phyloP scores from a whole-genome alignment of 2,888 invertebrate species.

The Pelosia muscerda region DNA sequence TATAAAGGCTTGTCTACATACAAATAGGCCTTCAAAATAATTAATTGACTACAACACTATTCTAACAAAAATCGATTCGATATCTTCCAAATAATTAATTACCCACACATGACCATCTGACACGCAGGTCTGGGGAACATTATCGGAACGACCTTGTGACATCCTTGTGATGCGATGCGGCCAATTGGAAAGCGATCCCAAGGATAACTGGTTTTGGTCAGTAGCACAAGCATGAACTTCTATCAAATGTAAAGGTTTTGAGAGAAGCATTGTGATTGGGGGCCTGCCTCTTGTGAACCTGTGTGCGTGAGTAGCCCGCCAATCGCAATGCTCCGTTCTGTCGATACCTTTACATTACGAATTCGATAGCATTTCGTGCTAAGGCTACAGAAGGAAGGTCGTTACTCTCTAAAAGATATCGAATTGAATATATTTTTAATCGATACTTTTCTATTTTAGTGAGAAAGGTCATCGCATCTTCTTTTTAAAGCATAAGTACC shows the following conservation, averaged over 20 bases:
- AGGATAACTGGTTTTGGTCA: slow-evolving; percentile 23
- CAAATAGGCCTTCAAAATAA: neutral
- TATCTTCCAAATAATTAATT: slow-evolving; percentile 1
- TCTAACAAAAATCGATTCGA: slow-evolving; percentile 3
- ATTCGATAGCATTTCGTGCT: too few species aligned
- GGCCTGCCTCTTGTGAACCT: too few species aligned
- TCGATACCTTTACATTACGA: too few species aligned
- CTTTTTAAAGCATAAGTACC: neutral
- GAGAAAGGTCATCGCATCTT: neutral
- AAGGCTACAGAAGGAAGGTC: too few species aligned
- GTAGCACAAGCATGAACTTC: too few species aligned
- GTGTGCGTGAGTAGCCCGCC: too few species aligned
- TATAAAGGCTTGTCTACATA: neutral
- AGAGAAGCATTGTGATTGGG: too few species aligned
- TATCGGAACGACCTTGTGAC: slow-evolving; percentile 38
- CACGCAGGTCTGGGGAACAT: neutral
- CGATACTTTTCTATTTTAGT: neutral
- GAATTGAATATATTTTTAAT: neutral
- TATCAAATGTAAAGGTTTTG: too few species aligned
- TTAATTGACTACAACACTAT: neutral
- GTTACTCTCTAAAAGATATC: neutral
- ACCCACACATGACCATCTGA: neutral
- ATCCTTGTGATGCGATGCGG: slow-evolving; percentile 32
- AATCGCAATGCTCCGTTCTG: too few species aligned
- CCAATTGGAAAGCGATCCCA: slow-evolving; percentile 35